These are phyloP conservation scores for Apteryx owenii DNA, from an alignment of 2,113 vertebrate genomes.

Conservation along the genomic window DNA sequence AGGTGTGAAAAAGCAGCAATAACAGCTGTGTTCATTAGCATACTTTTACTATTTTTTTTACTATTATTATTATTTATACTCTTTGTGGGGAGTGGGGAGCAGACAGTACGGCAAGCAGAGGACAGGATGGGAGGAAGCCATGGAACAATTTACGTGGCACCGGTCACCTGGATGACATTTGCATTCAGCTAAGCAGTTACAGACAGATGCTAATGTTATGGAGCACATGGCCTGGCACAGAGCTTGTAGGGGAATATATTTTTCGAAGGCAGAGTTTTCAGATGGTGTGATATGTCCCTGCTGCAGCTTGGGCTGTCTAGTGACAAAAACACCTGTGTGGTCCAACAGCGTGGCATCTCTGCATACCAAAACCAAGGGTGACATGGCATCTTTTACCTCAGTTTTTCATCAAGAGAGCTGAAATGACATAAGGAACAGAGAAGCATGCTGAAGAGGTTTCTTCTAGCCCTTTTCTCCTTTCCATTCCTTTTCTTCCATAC, in stretches of 20 bases:
- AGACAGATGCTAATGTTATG: neutral
- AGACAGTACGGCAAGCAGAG: neutral
- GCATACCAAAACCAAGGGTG: neutral
- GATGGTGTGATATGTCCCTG: neutral
- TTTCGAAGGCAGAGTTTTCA: neutral
- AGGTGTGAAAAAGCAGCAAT: neutral
- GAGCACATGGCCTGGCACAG: neutral
- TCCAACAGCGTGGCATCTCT: fast-evolving
- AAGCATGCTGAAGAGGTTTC: neutral
- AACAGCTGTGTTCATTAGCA: neutral
- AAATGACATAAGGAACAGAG: neutral
- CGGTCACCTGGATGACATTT: neutral
- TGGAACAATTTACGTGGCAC: neutral
- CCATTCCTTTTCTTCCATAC: fast-evolving
- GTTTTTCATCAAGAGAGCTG: neutral
- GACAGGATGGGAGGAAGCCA: neutral
- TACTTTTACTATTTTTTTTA: neutral
- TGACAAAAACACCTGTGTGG: neutral
- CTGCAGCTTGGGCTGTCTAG: neutral
- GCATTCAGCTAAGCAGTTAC: neutral
- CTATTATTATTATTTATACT: neutral
- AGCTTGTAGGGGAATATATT: neutral
- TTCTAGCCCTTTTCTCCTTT: neutral
- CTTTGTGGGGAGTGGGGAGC: neutral
- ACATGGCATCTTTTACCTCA: neutral